Evolutionary conservation across 1,140 invertebrate species (phyloP).

Genomic region (Nylanderia fulva): DNA sequence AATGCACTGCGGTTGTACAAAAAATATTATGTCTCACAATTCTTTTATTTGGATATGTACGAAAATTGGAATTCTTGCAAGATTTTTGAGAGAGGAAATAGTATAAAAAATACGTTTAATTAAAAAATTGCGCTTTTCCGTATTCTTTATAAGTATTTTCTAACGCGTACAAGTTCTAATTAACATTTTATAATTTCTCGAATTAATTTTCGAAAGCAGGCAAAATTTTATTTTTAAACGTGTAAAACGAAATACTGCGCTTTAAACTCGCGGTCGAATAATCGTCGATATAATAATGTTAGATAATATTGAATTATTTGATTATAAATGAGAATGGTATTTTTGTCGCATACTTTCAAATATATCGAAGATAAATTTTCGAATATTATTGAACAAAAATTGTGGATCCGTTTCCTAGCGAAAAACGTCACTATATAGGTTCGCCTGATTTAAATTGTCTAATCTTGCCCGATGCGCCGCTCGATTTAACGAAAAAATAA

Average conservation of each 20-base stretch:
- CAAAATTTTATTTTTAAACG: neutral
- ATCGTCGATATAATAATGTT: neutral
- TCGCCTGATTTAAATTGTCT: neutral
- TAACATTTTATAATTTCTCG: neutral
- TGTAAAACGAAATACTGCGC: neutral
- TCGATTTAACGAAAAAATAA: constrained; percentile 27
- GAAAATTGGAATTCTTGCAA: neutral
- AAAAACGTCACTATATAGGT: neutral
- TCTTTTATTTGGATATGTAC: neutral
- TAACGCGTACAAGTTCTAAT: neutral
- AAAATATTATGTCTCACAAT: neutral
- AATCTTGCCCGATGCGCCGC: neutral
- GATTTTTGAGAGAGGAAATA: neutral
- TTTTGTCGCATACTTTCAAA: constrained; percentile 14
- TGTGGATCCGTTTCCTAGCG: neutral
- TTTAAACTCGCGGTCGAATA: neutral
- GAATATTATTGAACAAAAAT: neutral
- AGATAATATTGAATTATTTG: neutral
- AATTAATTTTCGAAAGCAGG: neutral
- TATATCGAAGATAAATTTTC: neutral
- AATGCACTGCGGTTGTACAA: neutral
- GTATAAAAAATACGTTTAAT: neutral
- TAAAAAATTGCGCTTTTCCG: too few relatives aligned
- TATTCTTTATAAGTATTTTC: neutral
- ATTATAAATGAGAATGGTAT: neutral